A percentile compares a stretch with the other conserved stretches of the same genome.
Conservation (phyloP, 2,113 vertebrate genomes). For the Etia nguti region DNA sequence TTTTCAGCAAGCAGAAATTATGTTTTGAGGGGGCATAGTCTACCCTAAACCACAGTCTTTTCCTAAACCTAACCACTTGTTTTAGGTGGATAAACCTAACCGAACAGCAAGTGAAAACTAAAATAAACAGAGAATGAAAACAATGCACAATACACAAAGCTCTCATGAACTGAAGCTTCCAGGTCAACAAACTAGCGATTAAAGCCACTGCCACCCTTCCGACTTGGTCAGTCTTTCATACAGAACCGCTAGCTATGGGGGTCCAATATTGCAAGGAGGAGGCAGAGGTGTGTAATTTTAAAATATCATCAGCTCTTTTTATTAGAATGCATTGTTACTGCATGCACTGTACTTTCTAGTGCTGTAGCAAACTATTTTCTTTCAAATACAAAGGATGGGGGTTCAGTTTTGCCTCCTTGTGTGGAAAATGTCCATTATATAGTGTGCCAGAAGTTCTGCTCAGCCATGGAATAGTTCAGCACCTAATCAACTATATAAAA, state of each 20-base stretch:
- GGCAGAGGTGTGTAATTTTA: background rate
- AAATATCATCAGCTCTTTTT: background rate
- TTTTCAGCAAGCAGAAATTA: background rate
- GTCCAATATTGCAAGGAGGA: background rate
- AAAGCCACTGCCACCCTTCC: background rate
- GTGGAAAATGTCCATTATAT: background rate
- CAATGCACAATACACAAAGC: background rate
- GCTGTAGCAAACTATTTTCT: background rate
- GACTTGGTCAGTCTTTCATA: background rate
- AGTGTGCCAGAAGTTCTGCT: background rate
- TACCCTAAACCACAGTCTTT: background rate
- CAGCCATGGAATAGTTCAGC: background rate
- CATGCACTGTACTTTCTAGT: background rate
- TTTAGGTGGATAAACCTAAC: background rate
- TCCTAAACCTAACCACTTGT: background rate
- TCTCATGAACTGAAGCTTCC: background rate
- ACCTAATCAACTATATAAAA: background rate
- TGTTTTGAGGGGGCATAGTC: fast-evolving
- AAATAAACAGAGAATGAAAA: background rate
- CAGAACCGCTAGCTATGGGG: background rate
- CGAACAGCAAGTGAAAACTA: background rate
- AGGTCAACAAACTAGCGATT: background rate
- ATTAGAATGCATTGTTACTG: background rate
- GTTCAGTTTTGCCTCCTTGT: background rate
- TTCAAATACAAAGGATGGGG: background rate